Conservation (phyloP, 2,113 vertebrate species). For the Entelurus aequoreus region DNA sequence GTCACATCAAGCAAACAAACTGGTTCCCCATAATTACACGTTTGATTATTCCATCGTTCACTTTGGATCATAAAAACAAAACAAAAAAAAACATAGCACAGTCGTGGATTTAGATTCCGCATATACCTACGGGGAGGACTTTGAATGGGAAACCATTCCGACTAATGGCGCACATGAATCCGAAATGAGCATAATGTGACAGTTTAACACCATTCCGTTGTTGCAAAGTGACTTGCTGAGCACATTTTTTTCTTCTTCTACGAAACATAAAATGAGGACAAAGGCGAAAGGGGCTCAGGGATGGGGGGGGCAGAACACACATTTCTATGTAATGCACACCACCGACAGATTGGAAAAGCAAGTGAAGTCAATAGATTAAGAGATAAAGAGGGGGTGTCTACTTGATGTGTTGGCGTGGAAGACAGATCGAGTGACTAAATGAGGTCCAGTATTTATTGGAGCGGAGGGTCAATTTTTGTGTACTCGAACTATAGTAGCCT, state of each 20-base stretch:
- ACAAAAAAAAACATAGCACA: conserved; percentile 3
- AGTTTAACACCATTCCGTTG: conserved; percentile 48
- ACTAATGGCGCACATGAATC: conserved; percentile 62
- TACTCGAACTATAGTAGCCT: too few relatives aligned
- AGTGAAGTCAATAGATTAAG: too few relatives aligned
- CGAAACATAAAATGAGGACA: conserved; percentile 43
- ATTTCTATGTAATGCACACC: background rate
- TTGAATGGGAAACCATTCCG: conserved; percentile 60
- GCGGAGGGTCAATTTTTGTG: too few relatives aligned
- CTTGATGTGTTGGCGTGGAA: too few relatives aligned
- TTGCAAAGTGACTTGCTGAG: conserved; percentile 56
- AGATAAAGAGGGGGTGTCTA: too few relatives aligned
- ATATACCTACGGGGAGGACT: conserved; percentile 37
- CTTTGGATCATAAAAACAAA: conserved; percentile 58
- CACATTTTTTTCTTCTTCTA: conserved; percentile 23
- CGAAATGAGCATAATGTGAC: conserved; percentile 52
- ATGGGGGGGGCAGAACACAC: conserved; percentile 3
- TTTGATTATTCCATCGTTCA: conserved; percentile 49
- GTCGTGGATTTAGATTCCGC: conserved; percentile 48
- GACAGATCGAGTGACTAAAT: too few relatives aligned
- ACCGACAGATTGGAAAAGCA: background rate
- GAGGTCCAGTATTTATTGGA: too few relatives aligned
- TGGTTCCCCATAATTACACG: conserved; percentile 49
- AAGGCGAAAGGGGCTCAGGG: background rate
- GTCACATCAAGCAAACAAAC: conserved; percentile 20